These are phyloP conservation scores for Hippopotamus amphibius DNA, from an alignment of 2,113 vertebrate species.

Conservation along the genomic window DNA sequence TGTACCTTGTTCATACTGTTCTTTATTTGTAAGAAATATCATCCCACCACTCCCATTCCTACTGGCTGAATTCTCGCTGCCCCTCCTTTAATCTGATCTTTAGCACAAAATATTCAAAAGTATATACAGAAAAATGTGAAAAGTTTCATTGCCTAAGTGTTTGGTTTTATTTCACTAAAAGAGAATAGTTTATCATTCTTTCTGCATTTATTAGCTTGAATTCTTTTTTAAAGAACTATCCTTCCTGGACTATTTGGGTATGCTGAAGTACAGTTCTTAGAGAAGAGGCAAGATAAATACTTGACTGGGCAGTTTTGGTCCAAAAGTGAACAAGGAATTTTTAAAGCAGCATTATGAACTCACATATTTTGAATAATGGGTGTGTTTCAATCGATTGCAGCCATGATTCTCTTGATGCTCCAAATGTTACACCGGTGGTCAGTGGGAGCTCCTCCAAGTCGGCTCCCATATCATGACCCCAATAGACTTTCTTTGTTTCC, in stretches of 20 bases:
- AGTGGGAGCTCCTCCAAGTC: neutral
- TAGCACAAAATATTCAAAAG: constrained; percentile 39
- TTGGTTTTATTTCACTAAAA: constrained; percentile 32
- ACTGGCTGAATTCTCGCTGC: neutral
- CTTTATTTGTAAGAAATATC: neutral
- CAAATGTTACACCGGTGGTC: neutral
- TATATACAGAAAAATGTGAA: constrained; percentile 21
- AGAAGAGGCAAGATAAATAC: constrained; percentile 50
- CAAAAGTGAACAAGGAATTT: neutral
- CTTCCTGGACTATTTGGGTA: neutral
- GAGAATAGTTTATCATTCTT: constrained; percentile 17
- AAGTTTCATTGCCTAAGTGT: constrained; percentile 9
- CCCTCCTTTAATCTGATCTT: constrained; percentile 4
- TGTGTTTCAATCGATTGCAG: constrained; percentile 41
- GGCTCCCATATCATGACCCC: neutral
- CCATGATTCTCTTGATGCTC: constrained; percentile 12
- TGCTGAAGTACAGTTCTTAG: neutral
- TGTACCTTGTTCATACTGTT: neutral
- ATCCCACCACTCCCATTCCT: neutral
- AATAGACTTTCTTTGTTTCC: constrained; percentile 36
- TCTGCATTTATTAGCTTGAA: constrained; percentile 19
- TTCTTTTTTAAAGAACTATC: constrained; percentile 28
- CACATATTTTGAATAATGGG: constrained; percentile 44
- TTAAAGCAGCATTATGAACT: constrained; percentile 58
- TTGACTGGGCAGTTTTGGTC: constrained; percentile 1